These are phyloP conservation scores for Lottia scabra DNA, from an alignment of 2,888 invertebrate genomes.

Conservation along the genomic window DNA sequence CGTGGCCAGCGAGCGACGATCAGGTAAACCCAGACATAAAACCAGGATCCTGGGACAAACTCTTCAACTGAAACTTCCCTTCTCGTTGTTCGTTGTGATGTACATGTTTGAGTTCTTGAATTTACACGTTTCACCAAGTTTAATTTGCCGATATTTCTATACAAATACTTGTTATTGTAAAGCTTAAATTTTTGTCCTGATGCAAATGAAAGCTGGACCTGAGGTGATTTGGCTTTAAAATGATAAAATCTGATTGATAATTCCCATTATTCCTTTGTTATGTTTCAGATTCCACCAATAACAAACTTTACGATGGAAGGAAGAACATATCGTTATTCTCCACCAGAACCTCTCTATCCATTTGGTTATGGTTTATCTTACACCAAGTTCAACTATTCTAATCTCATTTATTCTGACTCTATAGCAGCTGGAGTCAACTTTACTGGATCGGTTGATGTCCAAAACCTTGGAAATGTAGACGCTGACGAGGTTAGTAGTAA, in stretches of 20 bases:
- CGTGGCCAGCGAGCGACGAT: conserved; percentile 48
- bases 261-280: too few species aligned
- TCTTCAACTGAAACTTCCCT: too few species aligned
- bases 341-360: conserved; percentile 48
- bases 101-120: too few species aligned
- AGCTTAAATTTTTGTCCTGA: too few species aligned
- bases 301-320: conserved; percentile 38
- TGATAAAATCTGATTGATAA: too few species aligned
- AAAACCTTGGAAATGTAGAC: conserved; percentile 41
- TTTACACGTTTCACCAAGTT: too few species aligned
- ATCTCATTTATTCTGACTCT: conserved; percentile 23
- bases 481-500: conserved; percentile 50
- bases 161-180: too few species aligned
- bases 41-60: too few species aligned
- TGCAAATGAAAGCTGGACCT: too few species aligned
- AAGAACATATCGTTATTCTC: conserved; percentile 53
- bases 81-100: too few species aligned
- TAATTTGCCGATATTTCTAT: too few species aligned
- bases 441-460: conserved; percentile 35
- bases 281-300: neutral
- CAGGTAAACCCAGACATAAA: neutral
- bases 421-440: conserved; percentile 37
- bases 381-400: conserved; percentile 36
- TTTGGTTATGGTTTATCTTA: conserved; percentile 57
- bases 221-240: too few species aligned